A percentile compares a stretch with the other conserved stretches of the same genome.
Conservation (phyloP, 2,113 vertebrate species). For the Corydoras sp. region DNA sequence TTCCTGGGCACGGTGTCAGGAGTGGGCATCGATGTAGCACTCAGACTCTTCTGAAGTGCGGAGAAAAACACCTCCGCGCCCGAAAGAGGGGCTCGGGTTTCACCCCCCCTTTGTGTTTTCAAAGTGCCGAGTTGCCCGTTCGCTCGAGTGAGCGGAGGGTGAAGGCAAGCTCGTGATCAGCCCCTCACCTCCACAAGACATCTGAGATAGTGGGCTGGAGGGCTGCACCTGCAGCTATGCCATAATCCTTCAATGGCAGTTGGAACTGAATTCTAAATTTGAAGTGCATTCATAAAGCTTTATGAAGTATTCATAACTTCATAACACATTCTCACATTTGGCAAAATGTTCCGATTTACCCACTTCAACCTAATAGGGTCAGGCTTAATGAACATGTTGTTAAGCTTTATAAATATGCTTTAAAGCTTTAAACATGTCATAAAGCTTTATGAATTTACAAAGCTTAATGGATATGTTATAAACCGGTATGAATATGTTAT, state of each 20-base stretch:
- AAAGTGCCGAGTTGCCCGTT: slow-evolving; percentile 18
- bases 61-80: slow-evolving; percentile 53
- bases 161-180: slow-evolving; percentile 7
- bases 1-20: slow-evolving; percentile 43
- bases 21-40: slow-evolving; percentile 26
- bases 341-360: too few species aligned
- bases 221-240: background rate
- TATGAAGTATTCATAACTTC: too few species aligned
- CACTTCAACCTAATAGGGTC: too few species aligned
- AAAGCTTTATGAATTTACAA: too few species aligned
- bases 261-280: too few species aligned
- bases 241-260: background rate
- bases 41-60: slow-evolving; percentile 51
- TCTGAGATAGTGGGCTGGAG: background rate
- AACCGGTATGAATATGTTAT: too few species aligned
- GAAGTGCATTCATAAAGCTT: too few species aligned
- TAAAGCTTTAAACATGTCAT: too few species aligned
- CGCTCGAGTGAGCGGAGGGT: slow-evolving; percentile 7
- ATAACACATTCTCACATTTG: too few species aligned
- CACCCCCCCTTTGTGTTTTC: slow-evolving; percentile 21
- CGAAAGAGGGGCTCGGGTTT: slow-evolving; percentile 45
- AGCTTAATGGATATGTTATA: too few species aligned
- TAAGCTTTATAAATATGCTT: too few species aligned
- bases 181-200: slow-evolving; percentile 6
- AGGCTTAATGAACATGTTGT: too few species aligned